A percentile compares a stretch with the other conserved stretches of the same genome.
Conservation (phyloP, 2,797 vertebrate genomes). For the Sebastolobus altivelis region DNA sequence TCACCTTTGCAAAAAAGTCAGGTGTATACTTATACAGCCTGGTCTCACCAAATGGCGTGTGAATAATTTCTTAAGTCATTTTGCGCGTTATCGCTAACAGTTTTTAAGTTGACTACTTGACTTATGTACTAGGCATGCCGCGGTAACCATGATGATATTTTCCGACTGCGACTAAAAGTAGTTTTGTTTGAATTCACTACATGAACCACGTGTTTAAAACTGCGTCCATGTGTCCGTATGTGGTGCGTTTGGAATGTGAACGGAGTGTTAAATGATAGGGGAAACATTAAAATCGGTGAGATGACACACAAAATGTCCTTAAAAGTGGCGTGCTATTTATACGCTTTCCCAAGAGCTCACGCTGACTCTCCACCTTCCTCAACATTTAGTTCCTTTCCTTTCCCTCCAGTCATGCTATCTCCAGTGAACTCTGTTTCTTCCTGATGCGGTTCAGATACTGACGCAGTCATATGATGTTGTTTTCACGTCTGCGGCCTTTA, state of each 20-base stretch:
- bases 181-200: neutral
- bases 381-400: neutral
- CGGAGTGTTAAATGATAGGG: fast-evolving
- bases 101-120: too few species aligned
- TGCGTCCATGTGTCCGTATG: neutral
- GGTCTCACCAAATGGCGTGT: too few species aligned
- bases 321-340: too few species aligned
- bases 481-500: slow-evolving; percentile 32
- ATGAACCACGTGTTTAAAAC: neutral
- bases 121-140: too few species aligned
- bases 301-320: too few species aligned
- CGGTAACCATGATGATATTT: neutral
- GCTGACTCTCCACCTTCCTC: too few species aligned
- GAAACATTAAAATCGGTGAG: too few species aligned
- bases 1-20: neutral
- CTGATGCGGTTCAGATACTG: slow-evolving; percentile 10
- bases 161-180: neutral
- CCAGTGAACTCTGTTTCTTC: slow-evolving; percentile 19
- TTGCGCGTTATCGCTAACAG: too few species aligned
- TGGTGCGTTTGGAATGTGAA: neutral
- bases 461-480: slow-evolving; percentile 59
- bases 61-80: too few species aligned
- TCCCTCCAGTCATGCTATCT: neutral
- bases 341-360: too few species aligned
- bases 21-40: too few species aligned